phyloP scores from a whole-genome alignment of 1,140 invertebrate genomes.

The Panagrolaimus sp. region DNA sequence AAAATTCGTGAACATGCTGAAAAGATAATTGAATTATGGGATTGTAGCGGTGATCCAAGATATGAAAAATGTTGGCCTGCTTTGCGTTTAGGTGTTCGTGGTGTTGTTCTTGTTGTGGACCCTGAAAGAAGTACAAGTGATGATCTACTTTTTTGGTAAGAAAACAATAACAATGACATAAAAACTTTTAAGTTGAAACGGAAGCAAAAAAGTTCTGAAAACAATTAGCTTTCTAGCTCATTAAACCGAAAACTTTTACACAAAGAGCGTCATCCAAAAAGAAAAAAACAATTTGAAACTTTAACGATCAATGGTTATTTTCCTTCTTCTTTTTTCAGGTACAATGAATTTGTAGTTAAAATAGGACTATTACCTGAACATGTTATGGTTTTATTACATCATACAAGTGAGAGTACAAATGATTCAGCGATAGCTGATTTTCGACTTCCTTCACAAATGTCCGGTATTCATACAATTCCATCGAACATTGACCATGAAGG shows the following conservation, averaged over 20 bases:
- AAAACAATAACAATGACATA: background rate
- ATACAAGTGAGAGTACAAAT: constrained; percentile 41
- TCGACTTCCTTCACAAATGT: constrained; percentile 45
- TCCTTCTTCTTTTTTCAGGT: constrained; percentile 59
- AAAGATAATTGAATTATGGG: constrained; percentile 68
- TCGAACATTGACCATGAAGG: constrained; percentile 11
- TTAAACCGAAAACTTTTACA: too few species aligned
- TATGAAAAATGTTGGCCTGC: constrained; percentile 73
- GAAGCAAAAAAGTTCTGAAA: background rate
- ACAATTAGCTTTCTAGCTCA: too few species aligned
- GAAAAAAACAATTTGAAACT: too few species aligned
- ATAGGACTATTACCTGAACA: constrained; percentile 59
- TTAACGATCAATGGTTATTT: too few species aligned
- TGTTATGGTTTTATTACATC: constrained; percentile 59
- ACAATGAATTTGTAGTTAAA: constrained; percentile 69
- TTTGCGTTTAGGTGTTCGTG: constrained; percentile 67
- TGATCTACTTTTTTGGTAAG: constrained; percentile 68
- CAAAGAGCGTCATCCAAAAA: too few species aligned
- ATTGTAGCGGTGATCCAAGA: constrained; percentile 68
- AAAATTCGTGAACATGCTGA: constrained; percentile 61
- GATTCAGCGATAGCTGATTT: constrained; percentile 45
- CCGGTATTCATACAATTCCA: constrained; percentile 24
- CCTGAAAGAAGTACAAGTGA: constrained; percentile 64
- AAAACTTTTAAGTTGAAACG: constrained; percentile 9
- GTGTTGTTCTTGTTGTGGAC: constrained; percentile 72